Conservation (phyloP, 2,888 invertebrate genomes). For the Agriopis aurantiaria region DNA sequence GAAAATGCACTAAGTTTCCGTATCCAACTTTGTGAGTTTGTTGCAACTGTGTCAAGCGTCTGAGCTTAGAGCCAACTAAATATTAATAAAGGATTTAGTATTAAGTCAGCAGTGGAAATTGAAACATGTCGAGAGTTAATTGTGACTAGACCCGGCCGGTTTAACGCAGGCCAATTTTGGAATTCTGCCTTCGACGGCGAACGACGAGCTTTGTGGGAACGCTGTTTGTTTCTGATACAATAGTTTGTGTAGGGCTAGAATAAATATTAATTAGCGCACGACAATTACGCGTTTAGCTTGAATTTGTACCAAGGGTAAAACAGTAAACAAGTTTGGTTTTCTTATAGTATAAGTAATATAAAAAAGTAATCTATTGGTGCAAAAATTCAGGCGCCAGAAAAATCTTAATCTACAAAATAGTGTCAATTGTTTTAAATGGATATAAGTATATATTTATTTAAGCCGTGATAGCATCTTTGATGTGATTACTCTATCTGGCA, state of each 20-base stretch:
- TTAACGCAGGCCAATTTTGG: slow-evolving; percentile 58
- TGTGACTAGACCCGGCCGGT: slow-evolving; percentile 66
- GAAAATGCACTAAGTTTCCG: slow-evolving; percentile 43
- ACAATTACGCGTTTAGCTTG: slow-evolving; percentile 1
- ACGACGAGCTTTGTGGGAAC: slow-evolving; percentile 26
- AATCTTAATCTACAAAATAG: background rate
- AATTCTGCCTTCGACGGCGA: slow-evolving; percentile 46
- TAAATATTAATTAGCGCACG: slow-evolving; percentile 22
- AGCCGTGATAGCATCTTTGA: background rate
- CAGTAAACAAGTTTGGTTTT: background rate
- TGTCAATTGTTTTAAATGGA: too few species aligned
- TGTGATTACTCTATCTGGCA: too few species aligned
- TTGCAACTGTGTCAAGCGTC: slow-evolving; percentile 54
- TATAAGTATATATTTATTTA: too few species aligned
- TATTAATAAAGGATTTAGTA: slow-evolving; percentile 70
- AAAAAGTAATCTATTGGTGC: too few species aligned
- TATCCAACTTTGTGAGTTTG: slow-evolving; percentile 43
- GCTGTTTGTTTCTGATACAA: slow-evolving; percentile 33
- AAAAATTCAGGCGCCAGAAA: background rate
- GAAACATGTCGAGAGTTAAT: slow-evolving; percentile 81
- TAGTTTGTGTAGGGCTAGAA: slow-evolving; percentile 28
- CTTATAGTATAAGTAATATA: too few species aligned
- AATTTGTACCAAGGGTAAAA: background rate
- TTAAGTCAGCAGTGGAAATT: slow-evolving; percentile 73
- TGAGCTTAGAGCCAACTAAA: slow-evolving; percentile 58